Conservation (phyloP, 2,797 vertebrate genomes). For the Lerista edwardsae region DNA sequence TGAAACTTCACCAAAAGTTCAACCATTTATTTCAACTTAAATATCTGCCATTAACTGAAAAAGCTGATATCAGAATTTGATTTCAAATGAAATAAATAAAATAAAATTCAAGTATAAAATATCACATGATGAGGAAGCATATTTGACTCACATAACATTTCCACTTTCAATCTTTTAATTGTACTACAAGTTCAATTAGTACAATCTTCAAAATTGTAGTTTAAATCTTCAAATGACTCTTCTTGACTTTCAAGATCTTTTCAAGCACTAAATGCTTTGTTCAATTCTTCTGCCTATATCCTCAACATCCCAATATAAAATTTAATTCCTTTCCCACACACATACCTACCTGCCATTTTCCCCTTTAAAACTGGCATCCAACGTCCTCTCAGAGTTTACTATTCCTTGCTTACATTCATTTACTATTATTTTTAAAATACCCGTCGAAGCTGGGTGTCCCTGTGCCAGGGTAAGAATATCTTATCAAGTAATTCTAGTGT, state of each 20-base stretch:
- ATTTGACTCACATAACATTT: neutral
- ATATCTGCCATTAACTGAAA: neutral
- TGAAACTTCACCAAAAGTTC: neutral
- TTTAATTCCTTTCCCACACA: too few relatives aligned
- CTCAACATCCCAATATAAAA: too few relatives aligned
- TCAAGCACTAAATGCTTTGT: neutral
- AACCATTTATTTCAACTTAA: neutral
- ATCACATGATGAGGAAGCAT: neutral
- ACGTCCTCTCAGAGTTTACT: too few relatives aligned
- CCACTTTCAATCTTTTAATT: neutral
- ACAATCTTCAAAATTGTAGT: neutral
- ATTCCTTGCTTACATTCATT: too few relatives aligned
- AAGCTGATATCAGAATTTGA: neutral
- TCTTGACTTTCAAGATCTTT: neutral
- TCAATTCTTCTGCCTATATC: neutral
- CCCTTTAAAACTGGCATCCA: too few relatives aligned
- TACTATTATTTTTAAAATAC: too few relatives aligned
- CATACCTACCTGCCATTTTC: too few relatives aligned
- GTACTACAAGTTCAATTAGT: neutral
- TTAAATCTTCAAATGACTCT: neutral
- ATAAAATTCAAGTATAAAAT: too few relatives aligned
- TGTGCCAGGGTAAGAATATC: too few relatives aligned
- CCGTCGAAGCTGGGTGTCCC: too few relatives aligned
- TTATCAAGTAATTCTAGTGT: too few relatives aligned
- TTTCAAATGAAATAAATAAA: too few relatives aligned